These are phyloP conservation scores for Halictus ligatus DNA, from an alignment of 2,888 invertebrate genomes.

Conservation along the genomic window DNA sequence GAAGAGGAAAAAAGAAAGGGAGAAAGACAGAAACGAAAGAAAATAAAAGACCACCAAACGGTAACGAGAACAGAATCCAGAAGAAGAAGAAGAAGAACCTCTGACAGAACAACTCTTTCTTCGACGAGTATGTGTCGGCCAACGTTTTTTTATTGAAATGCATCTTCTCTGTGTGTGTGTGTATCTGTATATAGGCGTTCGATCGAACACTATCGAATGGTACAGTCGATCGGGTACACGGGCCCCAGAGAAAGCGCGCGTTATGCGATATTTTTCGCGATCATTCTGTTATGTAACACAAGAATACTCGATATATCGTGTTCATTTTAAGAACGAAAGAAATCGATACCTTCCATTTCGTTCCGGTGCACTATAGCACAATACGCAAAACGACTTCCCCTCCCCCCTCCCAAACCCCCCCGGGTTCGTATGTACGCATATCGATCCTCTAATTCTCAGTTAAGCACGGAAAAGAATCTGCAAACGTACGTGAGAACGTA, in stretches of 20 bases:
- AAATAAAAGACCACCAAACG: not conserved
- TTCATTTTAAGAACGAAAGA: not conserved
- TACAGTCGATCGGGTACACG: not conserved
- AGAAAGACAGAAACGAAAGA: slow-evolving; percentile 18
- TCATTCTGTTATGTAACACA: slow-evolving; percentile 9
- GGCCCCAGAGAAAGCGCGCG: not conserved
- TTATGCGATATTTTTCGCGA: not conserved
- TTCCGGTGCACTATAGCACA: not conserved
- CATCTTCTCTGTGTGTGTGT: not conserved
- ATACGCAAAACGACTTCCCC: not conserved
- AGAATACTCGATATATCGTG: slow-evolving; percentile 6
- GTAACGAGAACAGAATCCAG: not conserved
- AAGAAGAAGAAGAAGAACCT: slow-evolving; percentile 4
- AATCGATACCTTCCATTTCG: slow-evolving; percentile 9
- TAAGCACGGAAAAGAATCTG: not conserved
- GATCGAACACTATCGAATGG: not conserved
- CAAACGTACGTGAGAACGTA: not conserved
- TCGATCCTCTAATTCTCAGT: not conserved
- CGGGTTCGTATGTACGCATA: not conserved
- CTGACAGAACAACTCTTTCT: slow-evolving; percentile 27
- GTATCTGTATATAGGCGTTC: not conserved
- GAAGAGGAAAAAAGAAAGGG: not conserved
- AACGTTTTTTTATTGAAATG: slow-evolving; percentile 9
- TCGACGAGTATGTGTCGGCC: not conserved
- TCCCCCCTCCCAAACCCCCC: not conserved